phyloP scores from a whole-genome alignment of 2,888 invertebrate species.

The Diaphora mendica region DNA sequence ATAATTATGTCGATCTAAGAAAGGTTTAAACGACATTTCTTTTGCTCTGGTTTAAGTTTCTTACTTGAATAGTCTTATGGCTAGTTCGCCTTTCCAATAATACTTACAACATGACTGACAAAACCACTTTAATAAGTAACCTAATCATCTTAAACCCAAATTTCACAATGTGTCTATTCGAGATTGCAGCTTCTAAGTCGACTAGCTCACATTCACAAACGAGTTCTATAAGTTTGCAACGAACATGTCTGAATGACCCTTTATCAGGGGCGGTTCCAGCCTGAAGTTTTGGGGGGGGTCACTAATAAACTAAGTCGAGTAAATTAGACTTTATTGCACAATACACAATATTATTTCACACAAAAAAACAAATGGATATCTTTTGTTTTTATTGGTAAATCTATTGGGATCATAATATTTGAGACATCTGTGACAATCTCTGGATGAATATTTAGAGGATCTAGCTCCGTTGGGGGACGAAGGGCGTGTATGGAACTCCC shows the following conservation, averaged over 20 bases:
- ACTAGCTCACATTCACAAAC: constrained; percentile 18
- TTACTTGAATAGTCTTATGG: neutral
- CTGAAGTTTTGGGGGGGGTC: no score
- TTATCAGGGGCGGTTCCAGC: no score
- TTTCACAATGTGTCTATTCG: constrained; percentile 11
- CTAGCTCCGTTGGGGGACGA: no score
- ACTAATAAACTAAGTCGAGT: no score
- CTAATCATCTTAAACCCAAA: constrained; percentile 7
- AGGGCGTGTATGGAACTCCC: no score
- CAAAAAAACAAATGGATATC: no score
- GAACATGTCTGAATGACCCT: constrained; percentile 23
- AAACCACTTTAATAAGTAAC: constrained; percentile 6
- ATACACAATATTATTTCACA: no score
- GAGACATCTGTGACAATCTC: no score
- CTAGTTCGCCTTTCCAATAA: constrained; percentile 1
- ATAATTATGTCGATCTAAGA: constrained; percentile 1
- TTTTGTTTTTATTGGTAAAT: no score
- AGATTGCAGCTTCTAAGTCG: constrained; percentile 1
- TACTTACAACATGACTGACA: neutral
- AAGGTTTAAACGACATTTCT: neutral
- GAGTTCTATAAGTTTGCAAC: constrained; percentile 13
- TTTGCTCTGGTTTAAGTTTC: neutral
- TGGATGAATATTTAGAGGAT: no score
- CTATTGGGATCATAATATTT: no score
- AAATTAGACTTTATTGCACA: no score